These are phyloP conservation scores for Megalops cyprinoides DNA, from an alignment of 2,797 vertebrate species.

Conservation along the genomic window DNA sequence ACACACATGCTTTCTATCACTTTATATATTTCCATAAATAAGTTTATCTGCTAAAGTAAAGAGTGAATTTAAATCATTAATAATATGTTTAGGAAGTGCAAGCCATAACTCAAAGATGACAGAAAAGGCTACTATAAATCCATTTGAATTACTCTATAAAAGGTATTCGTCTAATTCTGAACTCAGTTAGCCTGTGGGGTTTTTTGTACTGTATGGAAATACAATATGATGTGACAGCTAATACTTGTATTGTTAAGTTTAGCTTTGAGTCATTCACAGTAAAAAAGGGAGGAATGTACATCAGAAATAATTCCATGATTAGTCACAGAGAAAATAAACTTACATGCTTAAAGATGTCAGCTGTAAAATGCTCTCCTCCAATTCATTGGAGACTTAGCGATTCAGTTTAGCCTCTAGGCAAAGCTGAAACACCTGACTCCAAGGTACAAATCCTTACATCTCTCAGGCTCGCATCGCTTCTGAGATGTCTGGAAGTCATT, in stretches of 20 bases:
- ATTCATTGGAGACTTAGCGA: constrained; percentile 70
- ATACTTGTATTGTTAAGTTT: constrained; percentile 2
- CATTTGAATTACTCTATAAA: background rate
- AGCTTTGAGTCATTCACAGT: background rate
- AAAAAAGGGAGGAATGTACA: background rate
- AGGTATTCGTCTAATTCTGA: constrained; percentile 6
- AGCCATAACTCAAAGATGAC: background rate
- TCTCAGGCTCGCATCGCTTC: constrained; percentile 69
- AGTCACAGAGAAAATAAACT: constrained; percentile 21
- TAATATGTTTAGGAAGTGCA: constrained; percentile 2
- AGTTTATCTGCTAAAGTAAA: background rate
- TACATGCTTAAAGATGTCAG: constrained; percentile 53
- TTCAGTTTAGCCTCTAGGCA: constrained; percentile 74
- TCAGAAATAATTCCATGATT: constrained; percentile 9
- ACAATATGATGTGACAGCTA: background rate
- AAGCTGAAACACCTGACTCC: constrained; percentile 73
- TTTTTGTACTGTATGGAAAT: constrained; percentile 13
- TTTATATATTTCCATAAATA: too few species aligned
- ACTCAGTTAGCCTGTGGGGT: constrained; percentile 4
- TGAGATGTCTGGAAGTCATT: constrained; percentile 82
- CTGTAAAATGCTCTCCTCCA: constrained; percentile 59
- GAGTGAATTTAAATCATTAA: constrained; percentile 3
- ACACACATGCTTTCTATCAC: background rate
- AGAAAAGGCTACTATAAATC: background rate
- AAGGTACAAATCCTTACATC: constrained; percentile 75